Percentiles rank a stretch among this genome's conserved stretches.
Evolutionary conservation across 2,888 invertebrate species (phyloP).

Genomic region (Ligdia adustata): DNA sequence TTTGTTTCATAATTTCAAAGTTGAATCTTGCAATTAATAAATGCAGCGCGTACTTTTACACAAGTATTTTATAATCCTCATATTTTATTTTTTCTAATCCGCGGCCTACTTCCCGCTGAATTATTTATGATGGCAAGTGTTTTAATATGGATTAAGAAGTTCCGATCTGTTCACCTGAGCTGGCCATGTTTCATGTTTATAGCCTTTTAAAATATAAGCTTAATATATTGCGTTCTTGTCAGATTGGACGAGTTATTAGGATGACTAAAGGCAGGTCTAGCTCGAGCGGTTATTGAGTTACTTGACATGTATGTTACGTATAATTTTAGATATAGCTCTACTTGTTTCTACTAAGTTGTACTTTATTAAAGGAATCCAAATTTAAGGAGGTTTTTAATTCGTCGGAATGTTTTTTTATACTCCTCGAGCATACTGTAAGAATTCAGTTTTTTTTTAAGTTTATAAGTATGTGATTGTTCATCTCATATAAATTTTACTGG

Average conservation of each 20-base stretch:
- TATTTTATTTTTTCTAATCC: slow-evolving; percentile 33
- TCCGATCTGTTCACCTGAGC: slow-evolving; percentile 40
- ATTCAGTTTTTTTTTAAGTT: no score
- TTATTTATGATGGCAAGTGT: slow-evolving; percentile 47
- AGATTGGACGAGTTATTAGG: slow-evolving; percentile 1
- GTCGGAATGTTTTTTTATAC: no score
- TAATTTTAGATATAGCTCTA: no score
- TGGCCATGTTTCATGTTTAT: slow-evolving; percentile 32
- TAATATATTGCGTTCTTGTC: slow-evolving; percentile 29
- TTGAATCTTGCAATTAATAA: slow-evolving; percentile 13
- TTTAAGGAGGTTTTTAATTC: no score
- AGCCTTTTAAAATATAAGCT: slow-evolving; percentile 28
- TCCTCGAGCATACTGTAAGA: no score
- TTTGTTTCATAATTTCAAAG: no score
- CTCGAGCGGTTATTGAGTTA: background rate
- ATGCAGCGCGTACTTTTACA: slow-evolving; percentile 9
- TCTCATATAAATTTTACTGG: no score
- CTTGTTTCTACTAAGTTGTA: no score
- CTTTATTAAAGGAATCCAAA: no score
- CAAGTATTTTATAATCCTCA: no score
- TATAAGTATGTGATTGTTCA: no score
- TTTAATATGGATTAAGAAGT: slow-evolving; percentile 47
- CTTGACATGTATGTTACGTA: background rate
- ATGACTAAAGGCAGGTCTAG: slow-evolving; percentile 2
- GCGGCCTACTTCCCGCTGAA: slow-evolving; percentile 27